Percentiles rank a stretch among this genome's conserved stretches.
Conservation (phyloP, 2,797 vertebrate species). For the Pangasius krempfi region DNA sequence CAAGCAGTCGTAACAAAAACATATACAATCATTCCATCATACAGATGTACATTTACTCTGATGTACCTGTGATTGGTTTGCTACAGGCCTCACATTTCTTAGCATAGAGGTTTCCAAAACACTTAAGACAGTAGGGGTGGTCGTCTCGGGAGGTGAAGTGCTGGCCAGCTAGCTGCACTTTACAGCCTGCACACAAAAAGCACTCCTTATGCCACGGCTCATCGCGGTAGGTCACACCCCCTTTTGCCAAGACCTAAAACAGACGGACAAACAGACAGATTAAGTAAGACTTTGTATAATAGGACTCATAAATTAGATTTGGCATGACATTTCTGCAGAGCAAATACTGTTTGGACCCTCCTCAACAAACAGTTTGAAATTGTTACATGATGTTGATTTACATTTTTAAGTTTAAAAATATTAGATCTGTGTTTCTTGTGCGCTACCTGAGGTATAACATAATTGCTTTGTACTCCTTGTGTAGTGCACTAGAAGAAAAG, state of each 20-base stretch:
- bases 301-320: neutral
- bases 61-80: constrained; percentile 92
- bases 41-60: neutral
- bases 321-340: neutral
- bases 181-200: constrained; percentile 94
- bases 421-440: neutral
- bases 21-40: neutral
- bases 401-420: neutral
- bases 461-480: neutral
- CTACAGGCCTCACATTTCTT: constrained; percentile 95
- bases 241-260: constrained; percentile 90
- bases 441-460: neutral
- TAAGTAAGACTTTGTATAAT: neutral
- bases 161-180: constrained; percentile 92
- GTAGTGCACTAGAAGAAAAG: neutral
- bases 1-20: neutral
- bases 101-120: constrained; percentile 96
- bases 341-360: neutral
- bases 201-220: constrained; percentile 99
- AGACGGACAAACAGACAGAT: neutral
- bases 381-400: neutral
- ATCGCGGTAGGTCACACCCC: constrained; percentile 96
- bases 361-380: neutral
- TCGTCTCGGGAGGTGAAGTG: constrained; percentile 98
- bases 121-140: constrained; percentile 93